Evolutionary conservation across 2,113 vertebrate genomes (phyloP).

Genomic region (Corythornis vintsioides): DNA sequence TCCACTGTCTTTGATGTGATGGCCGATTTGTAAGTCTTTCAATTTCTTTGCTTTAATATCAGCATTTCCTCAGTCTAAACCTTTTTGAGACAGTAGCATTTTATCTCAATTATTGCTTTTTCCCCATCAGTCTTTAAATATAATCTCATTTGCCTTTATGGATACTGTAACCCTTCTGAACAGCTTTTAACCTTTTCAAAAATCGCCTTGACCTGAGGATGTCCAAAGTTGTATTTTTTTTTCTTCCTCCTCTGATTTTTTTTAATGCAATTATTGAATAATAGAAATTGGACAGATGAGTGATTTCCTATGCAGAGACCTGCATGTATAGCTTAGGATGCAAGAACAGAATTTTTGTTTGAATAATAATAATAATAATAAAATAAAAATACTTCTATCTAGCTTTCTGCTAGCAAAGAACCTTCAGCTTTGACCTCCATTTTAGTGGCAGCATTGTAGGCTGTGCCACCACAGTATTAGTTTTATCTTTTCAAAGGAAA

Average conservation of each 20-base stretch:
- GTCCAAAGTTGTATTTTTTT: constrained; percentile 72
- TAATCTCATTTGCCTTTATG: constrained; percentile 86
- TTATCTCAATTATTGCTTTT: constrained; percentile 84
- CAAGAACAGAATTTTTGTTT: constrained; percentile 61
- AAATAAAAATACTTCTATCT: constrained; percentile 66
- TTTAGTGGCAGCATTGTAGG: constrained; percentile 72
- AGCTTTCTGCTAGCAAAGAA: constrained; percentile 65
- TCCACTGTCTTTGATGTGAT: constrained; percentile 67
- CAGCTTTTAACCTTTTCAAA: constrained; percentile 87
- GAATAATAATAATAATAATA: constrained; percentile 64
- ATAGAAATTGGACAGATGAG: constrained; percentile 72
- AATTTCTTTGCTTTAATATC: constrained; percentile 70
- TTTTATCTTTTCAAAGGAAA: constrained; percentile 71
- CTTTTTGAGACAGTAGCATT: constrained; percentile 71
- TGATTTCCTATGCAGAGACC: constrained; percentile 46
- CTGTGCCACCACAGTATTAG: constrained; percentile 64
- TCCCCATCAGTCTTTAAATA: constrained; percentile 79
- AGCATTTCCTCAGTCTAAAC: constrained; percentile 72
- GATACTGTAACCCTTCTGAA: constrained; percentile 83
- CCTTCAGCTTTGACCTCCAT: constrained; percentile 82
- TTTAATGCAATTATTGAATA: constrained; percentile 77
- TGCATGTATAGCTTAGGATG: background rate
- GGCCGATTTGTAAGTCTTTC: constrained; percentile 70
- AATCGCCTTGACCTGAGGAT: constrained; percentile 81
- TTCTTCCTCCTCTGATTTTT: constrained; percentile 42